Conservation (phyloP, 2,888 invertebrate species). For the Cantharis lateralis region DNA sequence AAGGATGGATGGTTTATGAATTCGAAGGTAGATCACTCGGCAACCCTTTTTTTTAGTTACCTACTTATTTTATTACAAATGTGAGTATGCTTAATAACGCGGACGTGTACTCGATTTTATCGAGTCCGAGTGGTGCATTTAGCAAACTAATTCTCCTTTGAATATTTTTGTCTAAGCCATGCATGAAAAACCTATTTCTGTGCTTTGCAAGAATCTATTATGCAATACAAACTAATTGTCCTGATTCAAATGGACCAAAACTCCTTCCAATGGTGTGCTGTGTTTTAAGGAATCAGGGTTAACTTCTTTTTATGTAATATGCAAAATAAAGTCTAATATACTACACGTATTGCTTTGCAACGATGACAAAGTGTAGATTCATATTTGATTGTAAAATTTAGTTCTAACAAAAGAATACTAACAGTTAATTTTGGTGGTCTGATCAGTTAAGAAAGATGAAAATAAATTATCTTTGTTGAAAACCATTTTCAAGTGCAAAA, state of each 20-base stretch:
- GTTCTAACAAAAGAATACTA: neutral
- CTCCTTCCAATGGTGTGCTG: too few relatives aligned
- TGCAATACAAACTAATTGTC: too few relatives aligned
- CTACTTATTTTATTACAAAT: neutral
- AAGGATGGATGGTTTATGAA: too few relatives aligned
- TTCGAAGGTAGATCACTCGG: too few relatives aligned
- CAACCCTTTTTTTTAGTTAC: neutral
- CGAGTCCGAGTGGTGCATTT: neutral
- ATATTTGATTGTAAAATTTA: neutral
- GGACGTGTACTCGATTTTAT: neutral
- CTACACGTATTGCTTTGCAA: neutral
- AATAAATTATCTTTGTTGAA: neutral
- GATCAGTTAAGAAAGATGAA: neutral
- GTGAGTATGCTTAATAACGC: neutral
- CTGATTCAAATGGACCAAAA: too few relatives aligned
- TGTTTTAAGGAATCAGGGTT: too few relatives aligned
- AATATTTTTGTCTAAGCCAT: neutral
- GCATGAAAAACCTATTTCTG: neutral
- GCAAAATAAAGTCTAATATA: too few relatives aligned
- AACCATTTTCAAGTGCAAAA: neutral
- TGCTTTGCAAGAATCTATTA: neutral
- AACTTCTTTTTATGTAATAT: too few relatives aligned
- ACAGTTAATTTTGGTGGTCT: neutral
- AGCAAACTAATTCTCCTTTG: neutral
- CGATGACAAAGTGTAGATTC: neutral